phyloP scores from a whole-genome alignment of 2,888 invertebrate species.

The Masnerella sp. region DNA sequence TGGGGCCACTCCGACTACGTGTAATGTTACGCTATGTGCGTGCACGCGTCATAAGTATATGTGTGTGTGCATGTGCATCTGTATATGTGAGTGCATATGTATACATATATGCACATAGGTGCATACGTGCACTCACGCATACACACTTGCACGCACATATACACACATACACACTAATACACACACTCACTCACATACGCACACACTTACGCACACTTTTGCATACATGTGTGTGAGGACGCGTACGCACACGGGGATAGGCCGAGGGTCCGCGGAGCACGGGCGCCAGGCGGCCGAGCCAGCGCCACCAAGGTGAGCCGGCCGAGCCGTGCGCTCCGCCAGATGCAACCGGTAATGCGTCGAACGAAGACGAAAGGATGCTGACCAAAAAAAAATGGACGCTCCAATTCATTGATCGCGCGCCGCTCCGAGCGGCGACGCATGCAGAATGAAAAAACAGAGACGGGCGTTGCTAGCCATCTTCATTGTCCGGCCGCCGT shows the following conservation, averaged over 20 bases:
- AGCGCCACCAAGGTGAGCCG: conserved; percentile 58
- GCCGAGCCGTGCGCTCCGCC: conserved; percentile 62
- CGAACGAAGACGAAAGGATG: conserved; percentile 69
- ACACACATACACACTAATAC: too few relatives aligned
- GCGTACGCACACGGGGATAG: conserved; percentile 36
- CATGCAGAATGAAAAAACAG: conserved; percentile 72
- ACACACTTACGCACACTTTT: too few relatives aligned
- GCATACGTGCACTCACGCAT: too few relatives aligned
- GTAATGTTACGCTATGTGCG: conserved; percentile 50
- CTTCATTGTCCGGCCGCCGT: conserved; percentile 68
- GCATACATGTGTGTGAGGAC: conserved; percentile 41
- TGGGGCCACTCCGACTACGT: conserved; percentile 43
- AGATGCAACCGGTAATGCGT: conserved; percentile 67
- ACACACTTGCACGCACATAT: too few relatives aligned
- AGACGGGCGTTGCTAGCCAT: conserved; percentile 72
- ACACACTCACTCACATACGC: too few relatives aligned
- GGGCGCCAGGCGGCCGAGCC: conserved; percentile 39
- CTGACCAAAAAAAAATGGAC: conserved; percentile 77
- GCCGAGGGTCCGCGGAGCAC: conserved; percentile 57
- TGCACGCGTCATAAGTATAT: conserved; percentile 14
- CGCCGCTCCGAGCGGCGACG: conserved; percentile 74
- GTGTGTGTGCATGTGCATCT: conserved; percentile 45
- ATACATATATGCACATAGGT: too few relatives aligned
- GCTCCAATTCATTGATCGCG: conserved; percentile 78
- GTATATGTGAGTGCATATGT: too few relatives aligned